Base-by-base conservation (phyloP, 2,797 vertebrate genomes). In the Capromys pilorides region DNA sequence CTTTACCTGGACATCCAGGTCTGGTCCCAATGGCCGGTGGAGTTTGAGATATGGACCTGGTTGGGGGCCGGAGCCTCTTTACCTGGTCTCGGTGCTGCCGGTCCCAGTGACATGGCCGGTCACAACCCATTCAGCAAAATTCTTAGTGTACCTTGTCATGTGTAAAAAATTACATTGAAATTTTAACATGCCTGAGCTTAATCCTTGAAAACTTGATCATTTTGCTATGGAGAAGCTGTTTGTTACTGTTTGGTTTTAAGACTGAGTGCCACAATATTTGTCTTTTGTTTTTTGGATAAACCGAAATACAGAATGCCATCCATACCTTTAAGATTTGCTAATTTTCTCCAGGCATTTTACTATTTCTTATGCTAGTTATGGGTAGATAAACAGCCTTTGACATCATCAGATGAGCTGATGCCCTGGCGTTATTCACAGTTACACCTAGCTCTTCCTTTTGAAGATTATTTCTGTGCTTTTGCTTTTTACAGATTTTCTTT, bases 291-390 rank as follows among this genome's bases (percentile, higher is more conserved):
- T 95, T 83, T 91, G 85, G 96, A 96, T 89, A 93, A 94, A 91
- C 22, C 54, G 14, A 89, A 39, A 57, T 94, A 96, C 49, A 86
- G 83, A 97, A 97, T 95, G 90, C 97, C 96, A 97, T 95, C 94
- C 88, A 95, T 96, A 97, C 97, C 95, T 97, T 96, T 88, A 93
- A 87, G 95, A 96, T 91, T 95, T 96, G 83, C 93, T 97, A 85
- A 97, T 97, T 97, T 97, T 96, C 97, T 97, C 83, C 90, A 92
- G 80, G 54, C 92, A 90, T 73, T 92, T 96, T 94, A 5, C 85
- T 92, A 39, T 95, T 94, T 96, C 51, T 87, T 54, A 64, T 95
- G 90, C 95, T 94, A 96, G 90, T 91, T 95, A 62, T n/a, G 73
- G 59, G 87, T 94, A 95, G 93, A 95, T 95, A 95, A 97, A 94